phyloP scores from a whole-genome alignment of 2,888 invertebrate species.

The Capitulum mitella region DNA sequence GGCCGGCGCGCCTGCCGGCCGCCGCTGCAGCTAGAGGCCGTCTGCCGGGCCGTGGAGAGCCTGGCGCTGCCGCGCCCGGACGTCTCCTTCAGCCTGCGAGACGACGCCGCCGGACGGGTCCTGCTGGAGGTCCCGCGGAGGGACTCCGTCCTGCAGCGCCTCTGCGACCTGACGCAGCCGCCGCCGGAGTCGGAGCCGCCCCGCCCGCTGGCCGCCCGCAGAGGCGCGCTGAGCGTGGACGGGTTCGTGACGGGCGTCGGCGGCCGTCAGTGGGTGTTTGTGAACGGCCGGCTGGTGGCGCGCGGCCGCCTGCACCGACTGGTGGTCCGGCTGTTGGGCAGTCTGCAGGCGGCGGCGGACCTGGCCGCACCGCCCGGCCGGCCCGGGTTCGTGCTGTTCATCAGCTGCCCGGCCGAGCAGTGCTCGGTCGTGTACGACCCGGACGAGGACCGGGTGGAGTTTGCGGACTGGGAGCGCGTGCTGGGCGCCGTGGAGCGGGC shows the following conservation, averaged over 20 bases:
- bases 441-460: background rate
- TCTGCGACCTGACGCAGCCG: slow-evolving; percentile 46
- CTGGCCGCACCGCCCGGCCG: background rate
- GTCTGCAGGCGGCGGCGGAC: background rate
- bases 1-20: slow-evolving; percentile 57
- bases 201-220: slow-evolving; percentile 44
- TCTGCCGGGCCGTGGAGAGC: slow-evolving; percentile 54
- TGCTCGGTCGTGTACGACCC: background rate
- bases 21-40: slow-evolving; percentile 48
- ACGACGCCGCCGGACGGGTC: slow-evolving; percentile 55
- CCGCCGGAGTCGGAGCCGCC: slow-evolving; percentile 44
- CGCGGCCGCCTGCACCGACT: background rate
- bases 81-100: slow-evolving; percentile 59
- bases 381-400: background rate
- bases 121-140: slow-evolving; percentile 55
- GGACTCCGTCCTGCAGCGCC: slow-evolving; percentile 50
- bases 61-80: slow-evolving; percentile 58
- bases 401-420: background rate
- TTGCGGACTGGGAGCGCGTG: slow-evolving; percentile 2
- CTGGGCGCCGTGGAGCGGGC: background rate
- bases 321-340: background rate
- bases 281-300: background rate
- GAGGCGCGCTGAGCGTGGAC: slow-evolving; percentile 40
- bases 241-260: background rate
- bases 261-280: background rate